Base-by-base conservation (phyloP, 2,888 invertebrate genomes). In the Diaperis boleti region DNA sequence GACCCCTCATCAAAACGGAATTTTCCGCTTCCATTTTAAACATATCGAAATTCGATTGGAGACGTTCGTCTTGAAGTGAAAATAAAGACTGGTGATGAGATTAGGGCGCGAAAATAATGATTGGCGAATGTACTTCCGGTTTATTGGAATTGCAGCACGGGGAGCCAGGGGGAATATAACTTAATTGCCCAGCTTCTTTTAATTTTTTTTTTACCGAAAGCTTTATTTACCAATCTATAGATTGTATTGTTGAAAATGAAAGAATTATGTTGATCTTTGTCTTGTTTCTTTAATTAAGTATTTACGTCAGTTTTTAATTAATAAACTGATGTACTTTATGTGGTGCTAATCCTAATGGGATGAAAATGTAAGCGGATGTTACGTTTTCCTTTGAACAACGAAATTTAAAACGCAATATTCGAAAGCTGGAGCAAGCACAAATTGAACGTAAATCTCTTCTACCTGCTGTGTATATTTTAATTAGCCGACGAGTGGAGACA, bases 41-140 rank as follows among this genome's bases (percentile, higher is more conserved):
- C 41, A 54, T 54, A 54, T 54, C 41, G 54, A 42, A 41, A 54
- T 54, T 42, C 54, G 41, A 54, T 41, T 41, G 54, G 15, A 29
- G 41, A 31, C 54, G 31, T 54, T 41, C 29, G 54, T 29, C 41
- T 41, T 54, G 42, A 54, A 54, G 54, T 54, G 54, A 41, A 54
- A 41, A 41, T 54, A 54, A 54, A 54, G 54, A 41, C 41, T 42
- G 3, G 37, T 26, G 39, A 52, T 52, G 39, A 52, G 52, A 52
- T 52, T 52, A 52, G 22, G 54, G 42, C 41, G 54, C 41, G 41
- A 29, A 50, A 54, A 41, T 54, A 54, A 54, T 54, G 54, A 54
- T 41, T 42, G 33, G 42, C 7, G 37, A 13, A 57, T 57, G 15
- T 26, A 45, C 22, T 35, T 39, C n/a, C 42, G n/a, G n/a, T n/a